Conservation (phyloP, 2,113 vertebrate genomes). For the Chrysochloris asiatica region DNA sequence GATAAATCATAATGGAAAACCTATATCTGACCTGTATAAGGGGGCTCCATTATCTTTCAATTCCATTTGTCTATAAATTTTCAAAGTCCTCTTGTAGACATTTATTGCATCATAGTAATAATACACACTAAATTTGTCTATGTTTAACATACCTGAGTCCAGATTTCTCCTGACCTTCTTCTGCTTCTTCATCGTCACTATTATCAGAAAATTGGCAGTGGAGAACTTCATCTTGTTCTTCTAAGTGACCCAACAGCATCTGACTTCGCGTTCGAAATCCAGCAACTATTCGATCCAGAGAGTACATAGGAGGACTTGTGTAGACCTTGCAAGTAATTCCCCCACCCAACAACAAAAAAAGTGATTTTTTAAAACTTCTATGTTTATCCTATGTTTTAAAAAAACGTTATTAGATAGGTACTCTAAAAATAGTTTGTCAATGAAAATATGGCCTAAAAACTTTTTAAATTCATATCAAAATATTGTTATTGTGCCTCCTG, state of each 20-base stretch:
- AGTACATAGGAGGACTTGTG: constrained; percentile 85
- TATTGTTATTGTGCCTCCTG: neutral
- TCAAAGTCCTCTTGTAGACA: neutral
- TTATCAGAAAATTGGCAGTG: constrained; percentile 84
- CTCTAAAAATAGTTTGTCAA: neutral
- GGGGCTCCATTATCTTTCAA: too few relatives aligned
- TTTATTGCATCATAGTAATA: constrained; percentile 8
- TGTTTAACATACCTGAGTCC: constrained; percentile 81
- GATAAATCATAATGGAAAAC: constrained; percentile 69
- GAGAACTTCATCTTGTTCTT: constrained; percentile 91
- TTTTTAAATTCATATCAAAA: constrained; percentile 32
- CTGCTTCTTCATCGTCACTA: constrained; percentile 81
- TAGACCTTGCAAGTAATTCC: constrained; percentile 84
- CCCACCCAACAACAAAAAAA: constrained; percentile 65
- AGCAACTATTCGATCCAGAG: constrained; percentile 88
- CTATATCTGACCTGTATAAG: neutral
- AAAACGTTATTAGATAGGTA: constrained; percentile 13
- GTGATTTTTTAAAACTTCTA: constrained; percentile 39
- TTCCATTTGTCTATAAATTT: too few relatives aligned
- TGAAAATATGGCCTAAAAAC: neutral
- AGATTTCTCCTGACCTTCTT: constrained; percentile 75
- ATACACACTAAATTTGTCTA: neutral
- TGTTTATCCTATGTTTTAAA: constrained; percentile 38
- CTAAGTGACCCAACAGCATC: constrained; percentile 88
- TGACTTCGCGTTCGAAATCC: constrained; percentile 89